Percentiles rank a stretch among this genome's conserved stretches.
phyloP scores from a whole-genome alignment of 2,797 vertebrate species.

The Xerus rutilus region DNA sequence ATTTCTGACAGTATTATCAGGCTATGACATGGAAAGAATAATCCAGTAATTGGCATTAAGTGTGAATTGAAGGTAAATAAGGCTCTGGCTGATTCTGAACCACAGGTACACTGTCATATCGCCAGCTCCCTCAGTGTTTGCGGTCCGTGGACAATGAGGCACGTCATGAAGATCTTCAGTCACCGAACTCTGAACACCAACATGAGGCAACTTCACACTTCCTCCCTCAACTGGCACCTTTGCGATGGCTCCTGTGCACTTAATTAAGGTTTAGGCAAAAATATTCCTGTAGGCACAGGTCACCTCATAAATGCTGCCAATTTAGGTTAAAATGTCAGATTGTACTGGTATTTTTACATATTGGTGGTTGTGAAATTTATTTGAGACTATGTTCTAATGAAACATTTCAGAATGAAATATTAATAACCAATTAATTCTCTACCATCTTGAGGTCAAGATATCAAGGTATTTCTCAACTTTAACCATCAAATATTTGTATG shows the following conservation, averaged over 20 bases:
- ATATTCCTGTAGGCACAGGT: not conserved
- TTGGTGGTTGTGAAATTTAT: not conserved
- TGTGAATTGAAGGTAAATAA: not conserved
- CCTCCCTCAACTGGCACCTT: not conserved
- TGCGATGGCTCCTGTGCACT: not conserved
- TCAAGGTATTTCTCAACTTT: not conserved
- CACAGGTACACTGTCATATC: not conserved
- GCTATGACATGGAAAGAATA: not conserved
- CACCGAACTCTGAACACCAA: not conserved
- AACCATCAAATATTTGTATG: not conserved
- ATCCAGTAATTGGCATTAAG: not conserved
- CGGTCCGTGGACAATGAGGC: not conserved
- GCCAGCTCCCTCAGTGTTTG: not conserved
- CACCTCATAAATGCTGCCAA: not conserved
- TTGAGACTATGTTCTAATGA: slow-evolving; percentile 14
- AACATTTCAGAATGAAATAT: not conserved
- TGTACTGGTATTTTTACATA: not conserved
- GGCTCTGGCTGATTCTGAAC: slow-evolving; percentile 26
- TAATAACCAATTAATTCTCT: not conserved
- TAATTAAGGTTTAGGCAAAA: slow-evolving; percentile 21
- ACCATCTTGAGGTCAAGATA: not conserved
- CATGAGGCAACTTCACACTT: not conserved
- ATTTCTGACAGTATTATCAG: not conserved
- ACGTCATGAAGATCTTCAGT: not conserved
- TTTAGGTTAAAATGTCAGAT: not conserved